These are phyloP conservation scores for Gadus chalcogrammus DNA, from an alignment of 2,113 vertebrate species.

Conservation along the genomic window DNA sequence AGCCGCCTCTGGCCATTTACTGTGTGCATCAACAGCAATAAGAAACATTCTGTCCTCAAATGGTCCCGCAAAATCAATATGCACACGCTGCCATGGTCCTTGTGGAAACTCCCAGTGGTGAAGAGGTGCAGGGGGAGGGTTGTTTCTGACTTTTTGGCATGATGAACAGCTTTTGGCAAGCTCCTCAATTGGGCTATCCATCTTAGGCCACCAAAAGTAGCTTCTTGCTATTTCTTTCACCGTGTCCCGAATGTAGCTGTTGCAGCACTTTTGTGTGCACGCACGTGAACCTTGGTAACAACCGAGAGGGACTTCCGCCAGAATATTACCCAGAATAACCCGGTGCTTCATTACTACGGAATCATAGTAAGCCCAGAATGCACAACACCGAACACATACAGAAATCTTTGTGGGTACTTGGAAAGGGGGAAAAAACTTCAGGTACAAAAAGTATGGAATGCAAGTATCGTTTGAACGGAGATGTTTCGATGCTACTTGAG, in stretches of 20 bases:
- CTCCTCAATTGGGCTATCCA: constrained; percentile 12
- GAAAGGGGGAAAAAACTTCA: too few species aligned
- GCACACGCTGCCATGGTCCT: constrained; percentile 10
- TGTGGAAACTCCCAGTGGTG: constrained; percentile 15
- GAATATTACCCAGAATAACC: too few species aligned
- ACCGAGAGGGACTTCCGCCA: too few species aligned
- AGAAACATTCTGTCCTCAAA: not conserved
- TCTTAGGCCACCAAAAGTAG: constrained; percentile 27
- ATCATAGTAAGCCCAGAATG: too few species aligned
- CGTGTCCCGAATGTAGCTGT: constrained; percentile 15
- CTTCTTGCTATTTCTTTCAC: constrained; percentile 29
- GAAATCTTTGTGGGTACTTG: too few species aligned
- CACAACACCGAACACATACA: too few species aligned
- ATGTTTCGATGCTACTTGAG: too few species aligned
- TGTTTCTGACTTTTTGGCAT: constrained; percentile 13
- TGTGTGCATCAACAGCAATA: constrained; percentile 6
- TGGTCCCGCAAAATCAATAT: constrained; percentile 13
- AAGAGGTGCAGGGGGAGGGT: constrained; percentile 3
- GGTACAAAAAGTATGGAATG: too few species aligned
- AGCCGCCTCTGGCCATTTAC: constrained; percentile 15
- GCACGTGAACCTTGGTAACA: too few species aligned
- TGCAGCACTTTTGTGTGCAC: constrained; percentile 5
- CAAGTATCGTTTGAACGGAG: too few species aligned
- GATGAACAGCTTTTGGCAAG: constrained; percentile 9
- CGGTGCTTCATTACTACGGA: too few species aligned